Evolutionary conservation across 2,113 vertebrate species (phyloP).

Genomic region (Caranx melampygus): DNA sequence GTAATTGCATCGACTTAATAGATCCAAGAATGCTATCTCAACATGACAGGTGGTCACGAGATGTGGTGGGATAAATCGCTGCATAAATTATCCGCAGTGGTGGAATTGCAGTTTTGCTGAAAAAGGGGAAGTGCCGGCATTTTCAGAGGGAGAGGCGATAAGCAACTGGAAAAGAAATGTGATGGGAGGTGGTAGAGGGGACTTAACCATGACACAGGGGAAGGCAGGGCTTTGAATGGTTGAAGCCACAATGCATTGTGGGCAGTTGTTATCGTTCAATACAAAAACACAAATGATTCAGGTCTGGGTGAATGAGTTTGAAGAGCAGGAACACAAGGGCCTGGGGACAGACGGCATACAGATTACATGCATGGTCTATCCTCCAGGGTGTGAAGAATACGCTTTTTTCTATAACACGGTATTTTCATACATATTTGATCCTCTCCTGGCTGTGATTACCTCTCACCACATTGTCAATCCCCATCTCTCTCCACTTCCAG

Average conservation of each 20-base stretch:
- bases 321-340: conserved; percentile 58
- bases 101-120: conserved; percentile 55
- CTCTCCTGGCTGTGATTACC: conserved; percentile 73
- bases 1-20: conserved; percentile 72
- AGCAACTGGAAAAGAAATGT: conserved; percentile 60
- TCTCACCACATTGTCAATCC: conserved; percentile 61
- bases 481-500: conserved; percentile 55
- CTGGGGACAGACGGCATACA: conserved; percentile 52
- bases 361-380: conserved; percentile 61
- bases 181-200: conserved; percentile 46
- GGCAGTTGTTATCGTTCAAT: conserved; percentile 70
- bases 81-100: conserved; percentile 64
- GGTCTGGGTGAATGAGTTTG: conserved; percentile 70
- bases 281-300: conserved; percentile 68
- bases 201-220: conserved; percentile 45
- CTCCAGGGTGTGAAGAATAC: conserved; percentile 55
- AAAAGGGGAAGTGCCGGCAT: conserved; percentile 37
- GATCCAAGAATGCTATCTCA: conserved; percentile 67
- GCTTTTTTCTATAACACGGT: conserved; percentile 37
- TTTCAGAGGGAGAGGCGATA: conserved; percentile 52
- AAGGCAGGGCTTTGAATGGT: conserved; percentile 35
- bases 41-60: conserved; percentile 76
- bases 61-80: conserved; percentile 71
- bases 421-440: conserved; percentile 79
- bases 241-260: conserved; percentile 59